Evolutionary conservation across 2,797 vertebrate genomes (phyloP).

Genomic region (Schizothorax lantsangensis): DNA sequence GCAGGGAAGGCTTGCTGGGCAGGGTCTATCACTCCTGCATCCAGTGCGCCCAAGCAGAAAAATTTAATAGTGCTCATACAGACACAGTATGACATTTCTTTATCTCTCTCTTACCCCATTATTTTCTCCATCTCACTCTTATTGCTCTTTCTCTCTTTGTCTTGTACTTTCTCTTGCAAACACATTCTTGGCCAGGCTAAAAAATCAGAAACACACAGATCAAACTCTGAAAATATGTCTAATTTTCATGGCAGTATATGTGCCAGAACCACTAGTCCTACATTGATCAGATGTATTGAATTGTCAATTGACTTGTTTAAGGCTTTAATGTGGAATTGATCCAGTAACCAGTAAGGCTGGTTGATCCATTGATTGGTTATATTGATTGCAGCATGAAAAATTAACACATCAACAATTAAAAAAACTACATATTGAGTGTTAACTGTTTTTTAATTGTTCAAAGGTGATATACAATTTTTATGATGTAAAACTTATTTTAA

Average conservation of each 20-base stretch:
- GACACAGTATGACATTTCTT: constrained; percentile 44
- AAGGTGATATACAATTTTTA: not conserved
- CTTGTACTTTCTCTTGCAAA: constrained; percentile 7
- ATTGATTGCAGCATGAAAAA: too few species aligned
- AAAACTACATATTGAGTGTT: not conserved
- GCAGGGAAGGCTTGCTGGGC: not conserved
- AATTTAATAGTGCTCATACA: constrained; percentile 71
- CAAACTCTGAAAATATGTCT: constrained; percentile 15
- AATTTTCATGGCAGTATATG: not conserved
- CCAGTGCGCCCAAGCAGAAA: constrained; percentile 69
- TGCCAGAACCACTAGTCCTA: not conserved
- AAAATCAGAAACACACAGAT: not conserved
- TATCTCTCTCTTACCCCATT: constrained; percentile 35
- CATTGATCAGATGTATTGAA: constrained; percentile 13
- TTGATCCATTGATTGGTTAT: too few species aligned
- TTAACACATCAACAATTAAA: too few species aligned
- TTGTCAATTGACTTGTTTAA: constrained; percentile 18
- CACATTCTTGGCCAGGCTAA: not conserved
- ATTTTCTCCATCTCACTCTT: constrained; percentile 57
- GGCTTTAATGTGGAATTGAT: constrained; percentile 36
- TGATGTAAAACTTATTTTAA: not conserved
- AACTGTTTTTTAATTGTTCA: not conserved
- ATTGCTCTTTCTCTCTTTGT: constrained; percentile 13
- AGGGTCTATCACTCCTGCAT: constrained; percentile 19
- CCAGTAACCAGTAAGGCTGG: too few species aligned